These are phyloP conservation scores for Pipistrellus pygmaeus DNA, from an alignment of 2,797 vertebrate species.

Conservation along the genomic window DNA sequence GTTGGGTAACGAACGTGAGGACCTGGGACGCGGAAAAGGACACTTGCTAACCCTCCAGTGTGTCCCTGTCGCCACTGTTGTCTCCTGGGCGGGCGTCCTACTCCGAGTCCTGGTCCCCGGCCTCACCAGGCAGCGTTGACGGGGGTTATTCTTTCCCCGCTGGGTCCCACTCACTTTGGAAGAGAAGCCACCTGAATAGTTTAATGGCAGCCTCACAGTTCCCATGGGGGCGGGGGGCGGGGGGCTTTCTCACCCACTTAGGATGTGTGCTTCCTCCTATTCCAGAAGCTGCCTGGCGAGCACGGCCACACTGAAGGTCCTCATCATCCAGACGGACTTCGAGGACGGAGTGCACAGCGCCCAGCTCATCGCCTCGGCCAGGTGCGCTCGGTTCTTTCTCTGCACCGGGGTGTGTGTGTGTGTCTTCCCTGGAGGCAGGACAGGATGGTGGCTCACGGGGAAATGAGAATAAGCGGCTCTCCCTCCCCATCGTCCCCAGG, in stretches of 20 bases:
- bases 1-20: accelerated
- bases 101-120: not conserved
- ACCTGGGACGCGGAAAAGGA: accelerated
- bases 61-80: accelerated
- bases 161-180: accelerated
- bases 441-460: not conserved
- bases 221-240: no score
- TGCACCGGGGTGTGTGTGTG: no score
- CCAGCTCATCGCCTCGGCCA: slow-evolving; percentile 88
- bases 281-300: slow-evolving; percentile 89
- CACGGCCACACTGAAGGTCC: slow-evolving; percentile 88
- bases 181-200: not conserved
- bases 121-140: accelerated
- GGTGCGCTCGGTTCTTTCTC: slow-evolving; percentile 20
- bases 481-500: no score
- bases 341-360: slow-evolving; percentile 84
- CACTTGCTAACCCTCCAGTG: accelerated
- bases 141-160: accelerated
- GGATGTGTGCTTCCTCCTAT: slow-evolving; percentile 16
- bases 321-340: slow-evolving; percentile 96
- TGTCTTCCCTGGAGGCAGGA: not conserved
- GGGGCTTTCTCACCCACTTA: not conserved
- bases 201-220: accelerated
- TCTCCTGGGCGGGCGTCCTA: accelerated
- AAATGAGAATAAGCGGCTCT: not conserved